Evolutionary conservation across 2,113 vertebrate genomes (phyloP), one percentile per base, ranked within the genome.

Genomic region (Dromas ardeola): DNA sequence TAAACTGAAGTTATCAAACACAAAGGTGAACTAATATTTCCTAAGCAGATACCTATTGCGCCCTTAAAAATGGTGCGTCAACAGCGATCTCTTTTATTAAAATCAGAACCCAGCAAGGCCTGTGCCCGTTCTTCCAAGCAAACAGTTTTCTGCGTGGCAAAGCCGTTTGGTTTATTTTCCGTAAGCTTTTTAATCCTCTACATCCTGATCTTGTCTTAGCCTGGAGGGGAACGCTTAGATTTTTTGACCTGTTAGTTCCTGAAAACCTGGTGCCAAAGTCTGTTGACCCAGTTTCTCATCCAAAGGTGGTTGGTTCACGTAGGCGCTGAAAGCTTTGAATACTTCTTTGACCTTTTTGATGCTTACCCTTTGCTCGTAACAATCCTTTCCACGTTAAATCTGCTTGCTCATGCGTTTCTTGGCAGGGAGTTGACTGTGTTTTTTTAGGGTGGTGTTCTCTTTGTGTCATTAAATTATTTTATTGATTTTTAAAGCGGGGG

Each of bases 181-280:
- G 13, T 88, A 88, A 94, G 80, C 94, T 87, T 84, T 84, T 92
- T 91, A 96, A 96, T 95, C 95, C 96, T 65, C 73, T 63, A 6
- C 88, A 87, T 96, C 96, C 93, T 97, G 80, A 74, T 95, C 73
- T 92, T 95, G 87, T 91, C 95, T 83, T 80, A 80, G 81, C 95
- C 93, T 88, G 82, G n/a, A 70, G 93, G 93, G 84, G 53, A 94
- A 78, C 2, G 11, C 84, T 91, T 66, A 82, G 82, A 43, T 94
- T 76, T 92, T 95, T 77, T 95, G 88, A 86, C 81, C 81, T 94
- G 82, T 72, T 59, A 65, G 69, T 70, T 96, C 86, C 86, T 91
- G 89, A 86, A 93, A 93, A 32, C 49, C 45, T 3, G 5, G 40
- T 81, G 71, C 86, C 82, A 65, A 53, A 76, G 62, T n/a, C 77